Conservation (phyloP, 2,797 vertebrate species). For the Sphenodon punctatus region DNA sequence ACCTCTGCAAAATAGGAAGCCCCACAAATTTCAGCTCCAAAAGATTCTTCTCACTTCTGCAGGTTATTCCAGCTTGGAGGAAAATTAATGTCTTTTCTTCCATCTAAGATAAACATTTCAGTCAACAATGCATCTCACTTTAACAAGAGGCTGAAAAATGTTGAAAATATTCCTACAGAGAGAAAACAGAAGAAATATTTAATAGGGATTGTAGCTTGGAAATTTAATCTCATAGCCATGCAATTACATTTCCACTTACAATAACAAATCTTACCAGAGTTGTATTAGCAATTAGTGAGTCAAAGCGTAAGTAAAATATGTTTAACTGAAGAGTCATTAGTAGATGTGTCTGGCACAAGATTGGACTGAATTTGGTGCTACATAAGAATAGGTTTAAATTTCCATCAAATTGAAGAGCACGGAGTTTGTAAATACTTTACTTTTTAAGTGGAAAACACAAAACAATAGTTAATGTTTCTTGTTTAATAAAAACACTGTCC, state of each 20-base stretch:
- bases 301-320: constrained; percentile 38
- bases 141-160: too few relatives aligned
- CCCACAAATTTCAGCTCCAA: too few relatives aligned
- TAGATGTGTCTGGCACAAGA: constrained; percentile 13
- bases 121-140: too few relatives aligned
- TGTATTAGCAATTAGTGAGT: constrained; percentile 51
- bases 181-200: constrained; percentile 29
- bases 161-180: constrained; percentile 13
- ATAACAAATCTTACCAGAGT: constrained; percentile 12
- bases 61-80: too few relatives aligned
- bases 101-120: too few relatives aligned
- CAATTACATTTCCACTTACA: constrained; percentile 24
- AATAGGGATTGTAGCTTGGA: constrained; percentile 7
- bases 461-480: neutral
- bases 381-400: constrained; percentile 20
- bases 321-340: constrained; percentile 37
- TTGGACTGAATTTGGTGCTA: constrained; percentile 23
- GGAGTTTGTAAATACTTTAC: constrained; percentile 3
- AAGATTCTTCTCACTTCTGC: too few relatives aligned
- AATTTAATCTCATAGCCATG: constrained; percentile 23
- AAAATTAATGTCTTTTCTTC: too few relatives aligned
- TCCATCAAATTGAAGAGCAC: constrained; percentile 25
- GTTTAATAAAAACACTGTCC: neutral
- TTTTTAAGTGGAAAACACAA: constrained; percentile 23
- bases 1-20: too few relatives aligned